A percentile compares a stretch with the other conserved stretches of the same genome.
These are phyloP conservation scores for Poecile montanus DNA, from an alignment of 2,797 vertebrate genomes.

Conservation along the genomic window DNA sequence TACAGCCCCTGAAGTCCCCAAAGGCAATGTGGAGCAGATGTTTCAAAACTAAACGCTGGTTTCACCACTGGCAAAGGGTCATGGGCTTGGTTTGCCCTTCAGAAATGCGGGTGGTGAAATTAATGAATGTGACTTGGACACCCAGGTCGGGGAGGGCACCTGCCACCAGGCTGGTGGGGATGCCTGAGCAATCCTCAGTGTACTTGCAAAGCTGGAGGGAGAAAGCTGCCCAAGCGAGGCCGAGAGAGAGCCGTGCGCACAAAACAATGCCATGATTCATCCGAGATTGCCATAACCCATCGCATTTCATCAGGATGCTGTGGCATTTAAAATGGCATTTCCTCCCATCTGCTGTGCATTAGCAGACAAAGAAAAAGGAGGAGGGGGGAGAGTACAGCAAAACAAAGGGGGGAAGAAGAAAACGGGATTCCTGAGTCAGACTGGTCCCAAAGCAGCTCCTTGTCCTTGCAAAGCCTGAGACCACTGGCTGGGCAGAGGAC, in stretches of 20 bases:
- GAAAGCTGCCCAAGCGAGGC: neutral
- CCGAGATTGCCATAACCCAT: constrained; percentile 56
- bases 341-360: constrained; percentile 72
- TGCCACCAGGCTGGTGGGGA: neutral
- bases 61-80: neutral
- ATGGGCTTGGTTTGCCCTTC: neutral
- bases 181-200: neutral
- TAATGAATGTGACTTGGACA: neutral
- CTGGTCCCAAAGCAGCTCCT: constrained; percentile 3
- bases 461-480: neutral
- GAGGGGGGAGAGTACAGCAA: constrained; percentile 27
- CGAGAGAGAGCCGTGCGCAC: neutral
- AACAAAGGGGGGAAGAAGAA: neutral
- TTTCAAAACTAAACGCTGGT: neutral
- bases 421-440: constrained; percentile 12
- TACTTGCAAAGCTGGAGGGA: neutral
- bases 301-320: constrained; percentile 43
- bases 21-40: neutral
- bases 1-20: neutral
- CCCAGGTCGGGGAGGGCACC: neutral
- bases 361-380: constrained; percentile 59
- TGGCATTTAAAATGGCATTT: constrained; percentile 75
- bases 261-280: constrained; percentile 63
- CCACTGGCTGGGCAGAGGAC: neutral
- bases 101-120: neutral